phyloP scores from a whole-genome alignment of 2,888 invertebrate genomes.

The Caenorhabditis afra region DNA sequence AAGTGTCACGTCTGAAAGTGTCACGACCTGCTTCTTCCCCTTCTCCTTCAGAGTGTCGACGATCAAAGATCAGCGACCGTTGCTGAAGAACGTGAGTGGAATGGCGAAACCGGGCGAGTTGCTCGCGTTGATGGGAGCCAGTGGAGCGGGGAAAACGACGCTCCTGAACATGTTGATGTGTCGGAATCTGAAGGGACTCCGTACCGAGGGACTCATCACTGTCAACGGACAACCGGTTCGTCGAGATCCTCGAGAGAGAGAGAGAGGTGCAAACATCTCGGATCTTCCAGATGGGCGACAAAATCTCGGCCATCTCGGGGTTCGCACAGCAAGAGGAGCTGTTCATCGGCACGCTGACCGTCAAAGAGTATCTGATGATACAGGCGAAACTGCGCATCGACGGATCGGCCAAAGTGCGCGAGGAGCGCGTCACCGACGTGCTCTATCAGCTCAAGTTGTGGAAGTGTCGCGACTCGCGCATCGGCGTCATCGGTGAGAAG shows the following conservation, averaged over 20 bases:
- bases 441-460: constrained; percentile 89
- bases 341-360: constrained; percentile 76
- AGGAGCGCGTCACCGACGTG: constrained; percentile 80
- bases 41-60: constrained; percentile 47
- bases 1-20: neutral
- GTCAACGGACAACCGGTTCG: constrained; percentile 62
- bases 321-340: constrained; percentile 79
- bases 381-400: constrained; percentile 67
- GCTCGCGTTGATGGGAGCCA: constrained; percentile 70
- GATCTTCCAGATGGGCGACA: constrained; percentile 60
- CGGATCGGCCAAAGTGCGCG: constrained; percentile 19
- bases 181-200: constrained; percentile 71
- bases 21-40: no score
- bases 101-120: constrained; percentile 51
- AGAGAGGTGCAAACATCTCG: no score
- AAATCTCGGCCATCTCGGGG: constrained; percentile 67
- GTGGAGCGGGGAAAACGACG: constrained; percentile 94
- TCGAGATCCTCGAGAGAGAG: neutral
- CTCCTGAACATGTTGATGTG: constrained; percentile 88
- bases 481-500: constrained; percentile 90
- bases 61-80: constrained; percentile 38
- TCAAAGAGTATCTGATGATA: constrained; percentile 75
- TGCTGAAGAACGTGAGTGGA: constrained; percentile 52
- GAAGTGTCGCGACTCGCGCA: constrained; percentile 92
- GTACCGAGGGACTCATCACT: constrained; percentile 75